Evolutionary conservation across 2,888 invertebrate genomes (phyloP).

Genomic region (Xylota segnis): DNA sequence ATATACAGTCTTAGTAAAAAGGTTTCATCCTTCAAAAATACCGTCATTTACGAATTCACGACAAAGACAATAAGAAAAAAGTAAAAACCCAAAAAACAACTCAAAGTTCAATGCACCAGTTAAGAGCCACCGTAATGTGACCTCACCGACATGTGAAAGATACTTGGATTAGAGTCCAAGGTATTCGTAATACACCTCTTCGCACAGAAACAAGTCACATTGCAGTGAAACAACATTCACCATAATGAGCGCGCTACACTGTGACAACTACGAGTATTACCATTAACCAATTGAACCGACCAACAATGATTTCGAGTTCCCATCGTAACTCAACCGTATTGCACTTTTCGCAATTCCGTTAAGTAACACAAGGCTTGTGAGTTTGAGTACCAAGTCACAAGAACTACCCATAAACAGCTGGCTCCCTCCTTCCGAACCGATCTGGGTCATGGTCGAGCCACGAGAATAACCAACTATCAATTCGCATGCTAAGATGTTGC

Average conservation of each 20-base stretch:
- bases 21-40: too few species aligned
- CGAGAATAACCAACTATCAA: constrained; percentile 25
- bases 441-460: constrained; percentile 54
- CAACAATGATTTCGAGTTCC: constrained; percentile 56
- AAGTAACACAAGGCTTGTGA: constrained; percentile 64
- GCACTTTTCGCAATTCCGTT: constrained; percentile 55
- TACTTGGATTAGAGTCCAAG: constrained; percentile 49
- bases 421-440: constrained; percentile 8
- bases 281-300: constrained; percentile 46
- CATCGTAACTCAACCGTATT: constrained; percentile 45
- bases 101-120: constrained; percentile 21
- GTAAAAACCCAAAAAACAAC: neutral
- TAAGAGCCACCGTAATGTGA: constrained; percentile 13
- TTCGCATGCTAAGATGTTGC: constrained; percentile 13
- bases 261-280: constrained; percentile 38
- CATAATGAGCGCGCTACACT: constrained; percentile 22
- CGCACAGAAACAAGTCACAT: constrained; percentile 35
- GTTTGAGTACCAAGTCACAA: constrained; percentile 37
- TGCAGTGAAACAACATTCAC: constrained; percentile 54
- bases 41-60: too few species aligned
- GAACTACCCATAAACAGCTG: constrained; percentile 33
- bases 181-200: constrained; percentile 22
- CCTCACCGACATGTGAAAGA: constrained; percentile 22
- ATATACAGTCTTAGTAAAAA: too few species aligned
- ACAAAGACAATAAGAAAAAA: neutral